Conservation (phyloP, 2,888 invertebrate genomes). For the Boloria euphrosyne region DNA sequence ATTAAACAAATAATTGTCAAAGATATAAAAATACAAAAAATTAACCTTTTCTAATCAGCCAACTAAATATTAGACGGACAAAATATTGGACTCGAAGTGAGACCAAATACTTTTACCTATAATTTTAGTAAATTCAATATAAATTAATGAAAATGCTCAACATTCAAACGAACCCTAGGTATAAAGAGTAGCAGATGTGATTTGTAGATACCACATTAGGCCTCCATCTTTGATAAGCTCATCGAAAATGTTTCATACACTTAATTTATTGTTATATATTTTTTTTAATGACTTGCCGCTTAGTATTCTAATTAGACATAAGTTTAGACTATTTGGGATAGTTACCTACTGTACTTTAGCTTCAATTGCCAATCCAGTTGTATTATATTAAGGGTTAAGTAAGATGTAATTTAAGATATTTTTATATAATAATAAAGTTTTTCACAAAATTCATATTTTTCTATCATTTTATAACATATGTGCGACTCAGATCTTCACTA, state of each 20-base stretch:
- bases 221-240: constrained; percentile 32
- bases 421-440: constrained; percentile 35
- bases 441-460: constrained; percentile 20
- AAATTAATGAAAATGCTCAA: constrained; percentile 27
- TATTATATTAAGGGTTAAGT: constrained; percentile 34
- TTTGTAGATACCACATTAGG: constrained; percentile 49
- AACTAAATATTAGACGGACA: no score
- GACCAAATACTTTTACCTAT: background rate
- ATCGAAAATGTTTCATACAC: constrained; percentile 32
- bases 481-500: no score
- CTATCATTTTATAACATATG: background rate
- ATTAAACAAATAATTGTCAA: no score
- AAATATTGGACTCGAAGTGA: background rate
- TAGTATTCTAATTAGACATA: constrained; percentile 34
- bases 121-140: background rate
- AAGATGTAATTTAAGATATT: constrained; percentile 31
- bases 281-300: constrained; percentile 40
- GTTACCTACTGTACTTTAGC: constrained; percentile 36
- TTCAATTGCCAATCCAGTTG: constrained; percentile 40
- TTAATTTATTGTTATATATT: constrained; percentile 43
- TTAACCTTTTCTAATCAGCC: no score
- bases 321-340: constrained; percentile 26
- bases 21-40: no score
- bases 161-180: constrained; percentile 50
- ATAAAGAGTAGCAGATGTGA: constrained; percentile 54